Evolutionary conservation across 92 coral and sea anemone species (phyloP), one percentile per base, ranked within the genome.

Genomic region (Bergia puertoricense): DNA sequence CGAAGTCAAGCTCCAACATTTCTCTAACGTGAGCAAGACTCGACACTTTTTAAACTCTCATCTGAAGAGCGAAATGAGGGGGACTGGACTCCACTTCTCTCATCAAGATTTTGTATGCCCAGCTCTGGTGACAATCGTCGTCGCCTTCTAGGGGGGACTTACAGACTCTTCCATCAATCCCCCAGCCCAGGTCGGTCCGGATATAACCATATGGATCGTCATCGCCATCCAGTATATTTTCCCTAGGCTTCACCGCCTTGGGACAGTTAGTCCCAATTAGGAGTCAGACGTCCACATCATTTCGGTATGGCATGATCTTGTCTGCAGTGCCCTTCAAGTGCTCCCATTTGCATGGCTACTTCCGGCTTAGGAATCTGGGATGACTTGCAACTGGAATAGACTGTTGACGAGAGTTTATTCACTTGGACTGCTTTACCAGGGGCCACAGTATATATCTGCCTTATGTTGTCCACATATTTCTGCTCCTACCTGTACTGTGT

Each of bases 141-240:
- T n/a, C n/a, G n/a, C n/a, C n/a, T n/a, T n/a, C n/a, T n/a, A n/a
- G n/a, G 38, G 88, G 86, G 73, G 81, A 67, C 72, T 77, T 80
- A 68, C 92, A 90, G 1, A 92, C 91, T 54, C 90, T 83, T 74
- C 93, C 91, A 16, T 88, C 77, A 42, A 89, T 57, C 11, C 91
- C 91, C 94, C 91, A 91, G 50, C 91, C 91, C n/a, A 91, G 82
- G 77, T 89, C 88, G 30, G 90, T 85, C 76, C 83, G 80, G 48
- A 88, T 72, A n/a, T n/a, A n/a, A 8, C 79, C 86, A 56, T 88
- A 88, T 62, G 86, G 90, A 71, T 88, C 94, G 44, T 91, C 67
- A 8, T 89, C 91, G 65, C 81, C 69, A 38, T 92, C 90, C 2
- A 83, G 79, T 23, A 91, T 78, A n/a, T 89, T 85, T 72, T 88